Conservation (phyloP, 2,113 vertebrate species). For the Rhipidura dahli region DNA sequence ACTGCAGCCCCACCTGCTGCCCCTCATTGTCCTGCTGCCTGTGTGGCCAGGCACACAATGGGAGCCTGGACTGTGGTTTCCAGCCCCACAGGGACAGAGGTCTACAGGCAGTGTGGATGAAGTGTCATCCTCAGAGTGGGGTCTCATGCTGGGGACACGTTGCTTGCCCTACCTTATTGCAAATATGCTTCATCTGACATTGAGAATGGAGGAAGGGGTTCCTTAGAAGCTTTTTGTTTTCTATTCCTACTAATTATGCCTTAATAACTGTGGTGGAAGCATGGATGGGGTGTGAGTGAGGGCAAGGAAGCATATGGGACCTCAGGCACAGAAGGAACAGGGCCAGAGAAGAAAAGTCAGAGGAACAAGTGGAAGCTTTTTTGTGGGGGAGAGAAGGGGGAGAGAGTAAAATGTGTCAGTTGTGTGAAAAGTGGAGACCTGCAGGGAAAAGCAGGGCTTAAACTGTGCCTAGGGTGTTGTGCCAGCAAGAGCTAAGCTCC, state of each 20-base stretch:
- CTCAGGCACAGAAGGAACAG: neutral
- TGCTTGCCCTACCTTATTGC: neutral
- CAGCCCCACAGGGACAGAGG: neutral
- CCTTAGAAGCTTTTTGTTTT: neutral
- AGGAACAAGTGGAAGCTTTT: neutral
- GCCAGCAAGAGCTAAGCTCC: slow-evolving; percentile 43
- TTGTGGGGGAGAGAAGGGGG: fast-evolving
- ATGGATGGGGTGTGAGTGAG: neutral
- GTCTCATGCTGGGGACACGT: neutral
- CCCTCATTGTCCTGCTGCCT: neutral
- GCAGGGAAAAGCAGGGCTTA: neutral
- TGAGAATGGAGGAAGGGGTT: neutral
- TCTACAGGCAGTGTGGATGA: neutral
- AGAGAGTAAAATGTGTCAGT: neutral
- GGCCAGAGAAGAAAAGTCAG: neutral
- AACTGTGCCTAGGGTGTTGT: neutral
- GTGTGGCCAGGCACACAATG: neutral
- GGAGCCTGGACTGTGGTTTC: neutral
- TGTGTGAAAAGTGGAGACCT: neutral
- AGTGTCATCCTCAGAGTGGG: neutral
- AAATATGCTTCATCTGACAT: neutral
- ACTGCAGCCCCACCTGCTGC: slow-evolving; percentile 37
- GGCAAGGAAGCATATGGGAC: neutral
- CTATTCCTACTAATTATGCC: neutral
- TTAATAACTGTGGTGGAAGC: neutral